These are phyloP conservation scores for Oxytorus armatus DNA, from an alignment of 2,888 invertebrate species.

Conservation along the genomic window DNA sequence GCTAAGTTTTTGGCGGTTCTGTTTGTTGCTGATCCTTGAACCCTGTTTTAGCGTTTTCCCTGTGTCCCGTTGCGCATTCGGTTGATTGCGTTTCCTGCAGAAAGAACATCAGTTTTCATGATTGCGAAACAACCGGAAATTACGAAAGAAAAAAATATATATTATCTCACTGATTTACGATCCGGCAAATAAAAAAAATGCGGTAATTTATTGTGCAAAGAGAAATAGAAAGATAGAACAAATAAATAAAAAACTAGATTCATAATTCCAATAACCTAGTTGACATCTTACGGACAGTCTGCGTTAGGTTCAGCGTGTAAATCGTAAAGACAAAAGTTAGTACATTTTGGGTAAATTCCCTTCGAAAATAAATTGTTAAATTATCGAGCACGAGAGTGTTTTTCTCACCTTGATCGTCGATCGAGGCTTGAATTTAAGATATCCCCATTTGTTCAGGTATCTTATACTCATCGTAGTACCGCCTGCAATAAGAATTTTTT, in stretches of 20 bases:
- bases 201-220: neutral
- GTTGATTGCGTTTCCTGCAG: slow-evolving; percentile 73
- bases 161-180: no score
- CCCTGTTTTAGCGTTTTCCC: slow-evolving; percentile 62
- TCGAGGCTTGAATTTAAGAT: slow-evolving; percentile 86
- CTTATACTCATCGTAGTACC: slow-evolving; percentile 95
- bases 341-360: neutral
- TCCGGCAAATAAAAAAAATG: neutral
- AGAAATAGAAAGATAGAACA: neutral
- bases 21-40: slow-evolving; percentile 70
- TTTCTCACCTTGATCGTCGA: slow-evolving; percentile 64
- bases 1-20: slow-evolving; percentile 77
- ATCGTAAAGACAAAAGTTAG: slow-evolving; percentile 43
- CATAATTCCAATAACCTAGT: slow-evolving; percentile 69
- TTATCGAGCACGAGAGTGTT: slow-evolving; percentile 6
- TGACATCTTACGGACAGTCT: slow-evolving; percentile 74
- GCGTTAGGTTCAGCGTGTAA: slow-evolving; percentile 74
- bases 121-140: neutral
- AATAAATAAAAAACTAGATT: slow-evolving; percentile 33
- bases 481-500: slow-evolving; percentile 85
- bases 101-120: slow-evolving; percentile 15
- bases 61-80: slow-evolving; percentile 64
- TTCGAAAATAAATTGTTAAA: slow-evolving; percentile 6
- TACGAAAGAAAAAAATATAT: no score
- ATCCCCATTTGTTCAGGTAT: slow-evolving; percentile 91